Conservation (phyloP, 2,113 vertebrate species). For the Lepus timidus region DNA sequence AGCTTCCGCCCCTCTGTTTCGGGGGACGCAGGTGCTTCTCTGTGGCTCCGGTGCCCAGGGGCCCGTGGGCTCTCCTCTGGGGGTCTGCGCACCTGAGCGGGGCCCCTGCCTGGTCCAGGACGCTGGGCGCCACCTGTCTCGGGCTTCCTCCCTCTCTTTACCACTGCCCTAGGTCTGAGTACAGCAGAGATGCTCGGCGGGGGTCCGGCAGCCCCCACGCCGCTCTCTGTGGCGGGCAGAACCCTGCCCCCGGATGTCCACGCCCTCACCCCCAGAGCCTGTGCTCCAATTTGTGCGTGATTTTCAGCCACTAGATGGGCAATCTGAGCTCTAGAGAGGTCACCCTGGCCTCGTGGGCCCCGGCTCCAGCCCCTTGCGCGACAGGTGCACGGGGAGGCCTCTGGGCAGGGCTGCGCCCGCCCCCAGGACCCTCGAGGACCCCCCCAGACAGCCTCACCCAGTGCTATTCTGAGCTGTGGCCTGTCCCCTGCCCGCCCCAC, state of each 20-base stretch:
- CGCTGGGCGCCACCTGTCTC: fast-evolving
- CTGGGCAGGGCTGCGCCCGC: no score
- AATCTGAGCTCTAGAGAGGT: no score
- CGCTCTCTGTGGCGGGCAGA: not conserved
- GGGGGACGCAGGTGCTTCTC: fast-evolving
- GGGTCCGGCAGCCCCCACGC: fast-evolving
- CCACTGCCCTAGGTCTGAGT: not conserved
- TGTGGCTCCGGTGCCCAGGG: fast-evolving
- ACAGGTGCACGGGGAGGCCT: no score
- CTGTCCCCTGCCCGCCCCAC: no score
- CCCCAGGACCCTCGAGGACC: no score
- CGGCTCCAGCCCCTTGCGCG: no score
- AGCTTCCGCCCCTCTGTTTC: no score
- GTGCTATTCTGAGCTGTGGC: no score
- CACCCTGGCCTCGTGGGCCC: no score
- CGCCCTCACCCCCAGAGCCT: not conserved
- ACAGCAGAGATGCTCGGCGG: no score
- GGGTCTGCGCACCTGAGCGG: fast-evolving
- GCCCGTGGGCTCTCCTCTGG: not conserved
- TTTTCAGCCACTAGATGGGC: not conserved
- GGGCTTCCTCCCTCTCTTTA: not conserved
- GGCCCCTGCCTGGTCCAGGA: fast-evolving
- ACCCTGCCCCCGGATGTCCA: no score
- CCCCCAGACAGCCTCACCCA: no score
- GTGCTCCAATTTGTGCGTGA: not conserved